These are phyloP conservation scores for Leptatherina wallacei DNA, from an alignment of 2,797 vertebrate species.

Conservation along the genomic window DNA sequence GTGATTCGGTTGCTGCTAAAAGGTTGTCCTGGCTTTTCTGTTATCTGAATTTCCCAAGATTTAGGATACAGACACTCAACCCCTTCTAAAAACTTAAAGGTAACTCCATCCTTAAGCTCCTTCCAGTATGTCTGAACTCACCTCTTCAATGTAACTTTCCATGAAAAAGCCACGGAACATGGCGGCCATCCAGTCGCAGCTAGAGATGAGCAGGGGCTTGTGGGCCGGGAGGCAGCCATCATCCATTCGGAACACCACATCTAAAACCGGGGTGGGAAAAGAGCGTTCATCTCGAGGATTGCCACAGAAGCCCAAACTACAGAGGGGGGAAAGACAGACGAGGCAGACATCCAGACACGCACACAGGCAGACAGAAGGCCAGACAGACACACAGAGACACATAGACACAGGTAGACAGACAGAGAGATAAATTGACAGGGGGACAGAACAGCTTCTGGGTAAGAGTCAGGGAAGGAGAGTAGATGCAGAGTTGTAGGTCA, in stretches of 20 bases:
- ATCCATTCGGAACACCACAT: slow-evolving; percentile 90
- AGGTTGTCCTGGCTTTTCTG: background rate
- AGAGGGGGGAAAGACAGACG: slow-evolving; percentile 81
- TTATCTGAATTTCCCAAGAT: slow-evolving; percentile 1
- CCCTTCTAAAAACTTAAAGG: slow-evolving; percentile 20
- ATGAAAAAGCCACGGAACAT: slow-evolving; percentile 93
- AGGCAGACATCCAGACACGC: slow-evolving; percentile 71
- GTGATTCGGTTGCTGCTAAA: background rate
- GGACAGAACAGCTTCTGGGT: slow-evolving; percentile 75
- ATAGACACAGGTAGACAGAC: slow-evolving; percentile 79
- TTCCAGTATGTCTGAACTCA: slow-evolving; percentile 54
- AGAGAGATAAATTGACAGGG: slow-evolving; percentile 84
- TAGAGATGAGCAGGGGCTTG: slow-evolving; percentile 91
- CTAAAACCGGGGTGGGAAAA: slow-evolving; percentile 88
- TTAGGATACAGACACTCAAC: slow-evolving; percentile 18
- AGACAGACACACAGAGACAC: slow-evolving; percentile 71
- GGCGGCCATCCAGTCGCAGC: slow-evolving; percentile 94
- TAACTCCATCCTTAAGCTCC: slow-evolving; percentile 16
- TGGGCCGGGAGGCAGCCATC: slow-evolving; percentile 89
- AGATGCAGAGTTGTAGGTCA: slow-evolving; percentile 31
- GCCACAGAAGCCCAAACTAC: slow-evolving; percentile 87
- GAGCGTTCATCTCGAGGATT: slow-evolving; percentile 87
- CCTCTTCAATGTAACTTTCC: slow-evolving; percentile 90
- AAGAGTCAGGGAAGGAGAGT: slow-evolving; percentile 70
- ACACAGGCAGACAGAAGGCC: slow-evolving; percentile 59